Evolutionary conservation across 2,888 invertebrate species (phyloP), one percentile per base, ranked within the genome.

Genomic region (Elaeidobius kamerunicus): DNA sequence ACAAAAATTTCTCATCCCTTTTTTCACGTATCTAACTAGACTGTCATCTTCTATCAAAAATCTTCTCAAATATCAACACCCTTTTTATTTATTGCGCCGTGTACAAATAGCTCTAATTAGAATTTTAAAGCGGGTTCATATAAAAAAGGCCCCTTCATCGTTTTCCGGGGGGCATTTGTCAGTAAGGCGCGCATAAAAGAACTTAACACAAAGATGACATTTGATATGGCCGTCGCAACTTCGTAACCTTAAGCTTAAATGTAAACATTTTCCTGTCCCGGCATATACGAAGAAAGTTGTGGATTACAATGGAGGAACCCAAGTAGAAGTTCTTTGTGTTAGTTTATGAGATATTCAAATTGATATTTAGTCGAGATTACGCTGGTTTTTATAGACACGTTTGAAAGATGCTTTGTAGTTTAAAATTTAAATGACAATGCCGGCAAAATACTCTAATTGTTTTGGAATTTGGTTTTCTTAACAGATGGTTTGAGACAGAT

Each of bases 231-330:
- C 59, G 53, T 39, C 32, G 30, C 16, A 42, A 30, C 42, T n/a
- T 35, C 44, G 57, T 60, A 57, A 59, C 57, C 46, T 54, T 50
- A 59, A 63, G 58, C 60, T 54, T 42, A 58, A 57, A 59, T 60
- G 59, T 58, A 63, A 63, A 63, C 63, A 60, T 63, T 56, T 52
- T 52, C 47, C 50, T 14, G 44, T 44, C 44, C n/a, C 16, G n/a
- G 15, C 34, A 30, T 27, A n/a, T n/a, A n/a, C 23, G 39, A 27
- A 16, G 12, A 48, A n/a, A 23, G 34, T 32, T 34, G n/a, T n/a
- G 11, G n/a, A 16, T 11, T 18, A 46, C 46, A 46, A 46, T 46
- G 19, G 18, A 46, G 46, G 32, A 46, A 46, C 16, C 46, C 39
- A 39, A 27, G 28, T 28, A 36, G 18, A 38, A 46, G 17, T 28